These are phyloP conservation scores for Eleginops maclovinus DNA, from an alignment of 2,113 vertebrate genomes.

Conservation along the genomic window DNA sequence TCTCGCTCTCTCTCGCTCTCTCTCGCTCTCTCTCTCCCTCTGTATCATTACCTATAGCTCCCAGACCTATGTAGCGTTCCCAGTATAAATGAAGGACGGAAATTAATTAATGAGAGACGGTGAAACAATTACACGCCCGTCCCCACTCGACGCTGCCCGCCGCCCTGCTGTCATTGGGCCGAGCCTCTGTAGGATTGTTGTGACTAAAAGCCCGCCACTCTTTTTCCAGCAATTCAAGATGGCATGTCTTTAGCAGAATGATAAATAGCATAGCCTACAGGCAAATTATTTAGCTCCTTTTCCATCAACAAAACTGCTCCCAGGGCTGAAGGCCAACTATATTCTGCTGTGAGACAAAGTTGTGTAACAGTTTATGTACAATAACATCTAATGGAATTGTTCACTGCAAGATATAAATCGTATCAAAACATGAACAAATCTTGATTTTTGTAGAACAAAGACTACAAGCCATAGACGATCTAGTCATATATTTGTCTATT, in stretches of 20 bases:
- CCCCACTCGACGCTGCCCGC: conserved; percentile 31
- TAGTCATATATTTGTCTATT: neutral
- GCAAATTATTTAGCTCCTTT: conserved; percentile 34
- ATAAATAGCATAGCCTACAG: conserved; percentile 37
- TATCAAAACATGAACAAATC: neutral
- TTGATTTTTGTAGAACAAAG: neutral
- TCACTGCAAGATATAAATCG: neutral
- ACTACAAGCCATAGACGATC: too few species aligned
- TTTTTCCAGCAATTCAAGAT: conserved; percentile 41
- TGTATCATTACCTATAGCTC: conserved; percentile 73
- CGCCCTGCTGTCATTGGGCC: conserved; percentile 58
- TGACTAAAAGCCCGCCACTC: conserved; percentile 50
- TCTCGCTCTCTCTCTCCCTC: conserved; percentile 85
- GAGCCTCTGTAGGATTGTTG: conserved; percentile 62
- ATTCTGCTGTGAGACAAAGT: neutral
- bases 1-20: conserved; percentile 89
- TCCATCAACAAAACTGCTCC: conserved; percentile 18
- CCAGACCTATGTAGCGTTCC: conserved; percentile 67
- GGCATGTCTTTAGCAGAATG: conserved; percentile 46
- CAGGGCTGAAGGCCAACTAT: neutral
- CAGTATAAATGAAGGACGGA: conserved; percentile 68
- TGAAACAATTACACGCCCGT: conserved; percentile 70
- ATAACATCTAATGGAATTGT: neutral
- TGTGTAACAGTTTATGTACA: neutral
- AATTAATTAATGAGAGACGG: conserved; percentile 74